A percentile compares a stretch with the other conserved stretches of the same genome.
Conservation (phyloP, 2,113 vertebrate species). For the Podocnemis expansa region DNA sequence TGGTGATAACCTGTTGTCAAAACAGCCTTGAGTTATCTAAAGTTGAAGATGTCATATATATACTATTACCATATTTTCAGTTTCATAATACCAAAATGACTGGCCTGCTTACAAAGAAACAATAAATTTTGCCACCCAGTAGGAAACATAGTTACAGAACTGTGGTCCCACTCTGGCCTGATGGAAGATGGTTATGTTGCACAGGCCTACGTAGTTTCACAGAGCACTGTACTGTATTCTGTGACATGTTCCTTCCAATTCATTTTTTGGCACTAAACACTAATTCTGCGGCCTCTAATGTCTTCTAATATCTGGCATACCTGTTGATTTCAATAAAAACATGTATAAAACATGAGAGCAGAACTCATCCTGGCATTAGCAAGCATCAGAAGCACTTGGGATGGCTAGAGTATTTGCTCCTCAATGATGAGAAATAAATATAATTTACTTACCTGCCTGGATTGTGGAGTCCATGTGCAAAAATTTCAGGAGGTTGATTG, state of each 20-base stretch:
- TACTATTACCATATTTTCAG: background rate
- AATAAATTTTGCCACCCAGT: background rate
- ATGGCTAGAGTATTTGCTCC: background rate
- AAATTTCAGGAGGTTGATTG: constrained; percentile 98
- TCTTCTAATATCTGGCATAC: background rate
- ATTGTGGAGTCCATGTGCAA: constrained; percentile 96
- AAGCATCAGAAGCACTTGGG: background rate
- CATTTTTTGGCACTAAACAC: background rate
- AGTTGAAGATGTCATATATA: background rate
- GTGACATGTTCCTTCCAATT: background rate
- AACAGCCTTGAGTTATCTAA: background rate
- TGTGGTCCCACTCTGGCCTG: background rate
- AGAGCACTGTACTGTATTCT: background rate
- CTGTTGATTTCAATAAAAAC: background rate
- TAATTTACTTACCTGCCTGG: constrained; percentile 91
- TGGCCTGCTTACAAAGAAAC: background rate
- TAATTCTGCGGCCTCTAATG: background rate
- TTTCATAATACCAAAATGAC: background rate
- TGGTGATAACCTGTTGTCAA: background rate
- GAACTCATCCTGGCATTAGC: background rate
- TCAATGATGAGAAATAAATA: background rate
- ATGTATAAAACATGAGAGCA: background rate
- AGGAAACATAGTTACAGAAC: background rate
- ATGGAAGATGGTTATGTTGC: background rate
- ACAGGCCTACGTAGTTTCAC: background rate